Base-by-base conservation (phyloP, 2,797 vertebrate species). In the Betta splendens region DNA sequence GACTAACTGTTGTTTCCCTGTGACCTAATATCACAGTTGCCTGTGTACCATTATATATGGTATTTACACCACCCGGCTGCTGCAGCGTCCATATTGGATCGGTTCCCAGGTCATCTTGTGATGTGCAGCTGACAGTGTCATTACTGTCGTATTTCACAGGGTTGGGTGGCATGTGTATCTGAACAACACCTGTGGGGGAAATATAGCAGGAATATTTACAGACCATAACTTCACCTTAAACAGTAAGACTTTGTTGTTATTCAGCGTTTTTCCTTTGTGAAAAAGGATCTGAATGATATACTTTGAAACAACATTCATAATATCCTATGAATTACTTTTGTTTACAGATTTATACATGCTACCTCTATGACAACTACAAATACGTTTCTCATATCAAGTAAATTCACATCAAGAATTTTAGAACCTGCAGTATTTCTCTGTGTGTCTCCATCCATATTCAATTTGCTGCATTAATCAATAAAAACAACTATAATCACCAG, bases 161-260 rank as follows among this genome's bases (percentile, higher is more conserved):
- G 2, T 1, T 1, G 0, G 0, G 0, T 28, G 66, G 59, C 9
- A 40, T 13, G 0, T 0, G 0, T 2, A 86, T 35, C 4, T 0
- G 0, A 9, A 89, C 47, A 18, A 87, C 1, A 46, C 90, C 91
- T 92, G 67, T 11, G 5, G 17, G 59, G 37, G 62, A 71, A n/a
- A 1, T 9, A 5, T 21, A 16, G 13, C 12, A 28, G 4, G 1
- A 23, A 57, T 22, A 58, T n/a, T 18, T 11, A 16, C 10, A 38
- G 22, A 37, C 22, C 25, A 9, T 13, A 23, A 37, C 10, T 33
- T 18, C 4, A 17, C 20, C 23, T 32, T 16, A 22, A 29, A 9
- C 12, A 9, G n/a, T 20, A 4, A 11, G 3, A 20, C 5, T 28
- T 10, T 26, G 16, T 25, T 1, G 26, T 26, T 16, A 9, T 44